A percentile compares a stretch with the other conserved stretches of the same genome.
Conservation (phyloP, 2,888 invertebrate species). For the Chloroclysta siterata region DNA sequence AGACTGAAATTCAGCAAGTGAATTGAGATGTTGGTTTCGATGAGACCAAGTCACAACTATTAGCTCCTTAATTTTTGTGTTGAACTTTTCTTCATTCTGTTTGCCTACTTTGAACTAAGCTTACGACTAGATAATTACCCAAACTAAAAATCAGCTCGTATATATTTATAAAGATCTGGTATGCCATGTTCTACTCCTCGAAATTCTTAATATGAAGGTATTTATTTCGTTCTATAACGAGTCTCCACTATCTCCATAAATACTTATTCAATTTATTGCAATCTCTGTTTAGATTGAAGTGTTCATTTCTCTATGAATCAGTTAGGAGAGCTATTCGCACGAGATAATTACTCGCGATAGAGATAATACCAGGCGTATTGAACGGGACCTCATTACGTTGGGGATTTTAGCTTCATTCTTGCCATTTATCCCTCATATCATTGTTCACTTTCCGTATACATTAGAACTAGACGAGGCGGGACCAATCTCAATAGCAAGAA, state of each 20-base stretch:
- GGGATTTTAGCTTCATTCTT: constrained; percentile 66
- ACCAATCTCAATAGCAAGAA: constrained; percentile 49
- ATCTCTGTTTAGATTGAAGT: constrained; percentile 30
- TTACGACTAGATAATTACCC: too few species aligned
- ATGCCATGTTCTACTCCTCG: not conserved
- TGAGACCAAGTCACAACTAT: too few species aligned
- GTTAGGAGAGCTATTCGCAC: constrained; percentile 50
- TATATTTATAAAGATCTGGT: not conserved
- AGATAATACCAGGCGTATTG: constrained; percentile 63
- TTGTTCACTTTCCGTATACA: constrained; percentile 55
- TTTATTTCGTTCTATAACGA: constrained; percentile 13
- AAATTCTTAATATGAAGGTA: not conserved
- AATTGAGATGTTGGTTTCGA: not conserved
- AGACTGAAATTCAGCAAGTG: constrained; percentile 2
- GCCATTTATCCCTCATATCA: constrained; percentile 61
- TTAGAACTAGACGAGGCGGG: constrained; percentile 42
- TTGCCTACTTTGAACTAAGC: too few species aligned
- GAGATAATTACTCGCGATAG: constrained; percentile 69
- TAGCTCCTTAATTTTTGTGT: too few species aligned
- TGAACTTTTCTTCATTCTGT: too few species aligned
- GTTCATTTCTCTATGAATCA: constrained; percentile 46
- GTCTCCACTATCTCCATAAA: constrained; percentile 14
- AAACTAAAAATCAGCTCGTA: too few species aligned
- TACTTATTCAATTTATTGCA: constrained; percentile 19
- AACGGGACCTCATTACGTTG: constrained; percentile 63